Evolutionary conservation across 2,797 vertebrate genomes (phyloP), one percentile per base, ranked within the genome.

Genomic region (Vipera ursinii): DNA sequence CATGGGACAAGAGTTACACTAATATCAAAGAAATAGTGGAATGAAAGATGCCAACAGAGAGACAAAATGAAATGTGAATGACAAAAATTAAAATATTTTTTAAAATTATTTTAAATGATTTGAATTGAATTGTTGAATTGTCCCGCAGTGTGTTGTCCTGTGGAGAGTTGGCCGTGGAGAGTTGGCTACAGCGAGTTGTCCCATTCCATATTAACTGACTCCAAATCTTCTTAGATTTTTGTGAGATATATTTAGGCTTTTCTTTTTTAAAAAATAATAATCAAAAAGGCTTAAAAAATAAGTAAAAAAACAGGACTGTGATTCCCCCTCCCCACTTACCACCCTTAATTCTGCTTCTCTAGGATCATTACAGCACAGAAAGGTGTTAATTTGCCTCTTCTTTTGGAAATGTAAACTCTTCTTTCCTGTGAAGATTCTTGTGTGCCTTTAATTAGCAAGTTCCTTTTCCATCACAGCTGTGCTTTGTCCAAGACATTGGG

Each of bases 401-500:
- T 89, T 57, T 86, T 26, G 9, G 38, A 59, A 89, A 86, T 69
- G 32, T 59, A 59, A 89, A 69, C 87, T 20, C 56, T 63, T 89
- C 24, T 20, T 20, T 26, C 38, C 7, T 6, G 10, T 2, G 20
- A 59, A 0, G 7, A 7, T 0, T 0, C 38, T 89, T 56, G 28
- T 44, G 82, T 89, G 94, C 28, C 73, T 92, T 91, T 94, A 44
- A 10, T 0, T 51, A 86, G 94, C 89, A 65, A 59, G 94, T 65
- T 86, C 60, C 94, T 94, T 92, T 89, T 93, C 26, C 53, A 59
- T 86, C 60, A 51, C 87, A 93, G 90, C 87, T 86, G 59, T 7
- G 17, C 87, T 91, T 51, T 6, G 48, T 57, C 87, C 51, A n/a
- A 93, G 87, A 59, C 73, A 0, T 92, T 20, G 6, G 22, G 28